Conservation (phyloP, 30 jellyfish, hydroid and myxozoan genomes). For the Chrysaora quinquecirrha region DNA sequence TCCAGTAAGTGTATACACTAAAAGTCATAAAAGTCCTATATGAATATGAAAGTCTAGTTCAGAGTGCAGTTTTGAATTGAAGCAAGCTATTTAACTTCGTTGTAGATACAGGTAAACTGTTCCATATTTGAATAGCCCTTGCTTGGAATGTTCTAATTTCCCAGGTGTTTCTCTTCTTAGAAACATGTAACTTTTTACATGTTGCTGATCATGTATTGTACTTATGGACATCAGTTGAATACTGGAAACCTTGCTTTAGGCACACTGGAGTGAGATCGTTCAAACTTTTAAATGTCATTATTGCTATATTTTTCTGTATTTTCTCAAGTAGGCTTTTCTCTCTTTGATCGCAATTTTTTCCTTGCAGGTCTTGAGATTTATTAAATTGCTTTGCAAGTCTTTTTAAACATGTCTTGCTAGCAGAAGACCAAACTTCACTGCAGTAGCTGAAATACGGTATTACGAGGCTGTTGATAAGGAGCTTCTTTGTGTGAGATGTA, state of each 20-base stretch:
- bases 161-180: neutral
- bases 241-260: neutral
- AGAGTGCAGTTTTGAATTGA: neutral
- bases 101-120: neutral
- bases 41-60: too few relatives aligned
- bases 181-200: neutral
- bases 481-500: neutral
- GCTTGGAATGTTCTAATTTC: neutral
- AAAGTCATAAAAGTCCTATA: neutral
- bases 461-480: neutral
- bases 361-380: conserved; percentile 8
- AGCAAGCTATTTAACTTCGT: neutral
- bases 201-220: neutral
- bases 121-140: neutral
- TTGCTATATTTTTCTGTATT: neutral
- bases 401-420: neutral
- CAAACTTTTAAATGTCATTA: neutral
- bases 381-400: conserved; percentile 10
- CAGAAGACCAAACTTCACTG: neutral
- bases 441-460: neutral
- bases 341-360: neutral
- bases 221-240: neutral
- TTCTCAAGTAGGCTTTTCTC: neutral
- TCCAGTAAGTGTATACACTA: neutral
- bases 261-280: neutral